These are phyloP conservation scores for Drosophila pegasa DNA, from an alignment of 2,888 invertebrate genomes.

Conservation along the genomic window DNA sequence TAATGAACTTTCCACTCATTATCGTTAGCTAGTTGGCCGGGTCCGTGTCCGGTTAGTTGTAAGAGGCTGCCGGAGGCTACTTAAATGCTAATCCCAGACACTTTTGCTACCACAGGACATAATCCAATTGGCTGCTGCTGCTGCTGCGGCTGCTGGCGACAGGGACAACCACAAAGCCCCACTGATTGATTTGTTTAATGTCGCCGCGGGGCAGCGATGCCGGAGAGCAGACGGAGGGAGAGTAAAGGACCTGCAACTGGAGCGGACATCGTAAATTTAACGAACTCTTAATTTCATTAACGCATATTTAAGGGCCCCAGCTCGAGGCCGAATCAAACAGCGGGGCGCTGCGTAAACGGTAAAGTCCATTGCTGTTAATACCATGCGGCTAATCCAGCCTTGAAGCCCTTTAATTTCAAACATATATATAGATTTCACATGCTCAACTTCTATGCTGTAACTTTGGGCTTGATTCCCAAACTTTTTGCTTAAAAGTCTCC, in stretches of 20 bases:
- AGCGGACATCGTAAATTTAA: conserved; percentile 53
- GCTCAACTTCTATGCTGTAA: background rate
- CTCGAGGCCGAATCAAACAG: conserved; percentile 48
- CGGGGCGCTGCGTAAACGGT: conserved; percentile 56
- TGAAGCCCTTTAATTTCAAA: background rate
- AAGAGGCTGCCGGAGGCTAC: conserved; percentile 38
- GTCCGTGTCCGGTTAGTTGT: conserved; percentile 53
- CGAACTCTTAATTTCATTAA: conserved; percentile 76
- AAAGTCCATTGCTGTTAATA: conserved; percentile 38
- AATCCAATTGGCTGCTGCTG: conserved; percentile 45
- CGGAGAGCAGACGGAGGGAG: conserved; percentile 6
- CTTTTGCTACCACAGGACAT: conserved; percentile 47
- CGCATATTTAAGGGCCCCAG: conserved; percentile 60
- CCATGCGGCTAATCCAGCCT: background rate
- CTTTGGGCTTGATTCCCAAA: background rate
- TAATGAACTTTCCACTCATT: conserved; percentile 81
- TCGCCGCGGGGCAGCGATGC: conserved; percentile 49
- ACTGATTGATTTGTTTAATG: conserved; percentile 81
- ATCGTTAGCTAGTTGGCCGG: conserved; percentile 70
- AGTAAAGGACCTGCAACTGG: conserved; percentile 7
- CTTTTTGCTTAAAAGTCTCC: background rate
- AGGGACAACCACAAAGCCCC: conserved; percentile 61
- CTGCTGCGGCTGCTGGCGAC: conserved; percentile 8
- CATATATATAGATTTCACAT: background rate
- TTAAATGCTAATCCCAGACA: conserved; percentile 75